Evolutionary conservation across 2,113 vertebrate species (phyloP).

Genomic region (Colius striatus): DNA sequence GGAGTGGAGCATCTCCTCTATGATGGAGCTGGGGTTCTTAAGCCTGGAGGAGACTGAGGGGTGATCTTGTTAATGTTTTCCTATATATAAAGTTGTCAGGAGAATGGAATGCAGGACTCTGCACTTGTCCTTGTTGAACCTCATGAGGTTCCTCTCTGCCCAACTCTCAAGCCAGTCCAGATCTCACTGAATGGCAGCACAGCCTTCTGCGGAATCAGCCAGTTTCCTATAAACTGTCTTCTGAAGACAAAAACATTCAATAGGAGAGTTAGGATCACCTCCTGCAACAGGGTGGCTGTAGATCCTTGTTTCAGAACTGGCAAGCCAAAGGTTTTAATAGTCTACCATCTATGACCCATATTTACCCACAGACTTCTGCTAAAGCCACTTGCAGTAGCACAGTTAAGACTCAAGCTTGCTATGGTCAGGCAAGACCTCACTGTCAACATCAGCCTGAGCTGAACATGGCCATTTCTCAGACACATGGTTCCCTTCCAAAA

Average conservation of each 20-base stretch:
- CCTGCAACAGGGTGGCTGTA: background rate
- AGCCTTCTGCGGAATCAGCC: no score
- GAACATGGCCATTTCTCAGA: background rate
- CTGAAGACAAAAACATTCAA: background rate
- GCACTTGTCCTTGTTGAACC: no score
- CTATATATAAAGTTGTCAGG: no score
- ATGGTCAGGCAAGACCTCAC: background rate
- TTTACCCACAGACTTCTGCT: background rate
- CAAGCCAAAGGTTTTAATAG: no score
- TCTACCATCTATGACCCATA: background rate
- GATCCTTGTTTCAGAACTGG: background rate
- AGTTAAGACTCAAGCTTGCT: background rate
- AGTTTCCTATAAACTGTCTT: background rate
- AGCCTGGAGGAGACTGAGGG: no score
- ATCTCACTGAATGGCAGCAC: no score
- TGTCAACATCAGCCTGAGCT: background rate
- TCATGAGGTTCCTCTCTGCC: no score
- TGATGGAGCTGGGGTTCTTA: no score
- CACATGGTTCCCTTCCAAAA: background rate
- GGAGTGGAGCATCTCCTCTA: no score
- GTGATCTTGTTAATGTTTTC: no score
- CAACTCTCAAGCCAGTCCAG: no score
- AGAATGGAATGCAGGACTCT: no score
- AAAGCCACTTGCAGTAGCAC: background rate
- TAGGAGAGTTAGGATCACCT: background rate